phyloP scores from a whole-genome alignment of 2,797 vertebrate genomes.

The Mormyrus hasselquistii region DNA sequence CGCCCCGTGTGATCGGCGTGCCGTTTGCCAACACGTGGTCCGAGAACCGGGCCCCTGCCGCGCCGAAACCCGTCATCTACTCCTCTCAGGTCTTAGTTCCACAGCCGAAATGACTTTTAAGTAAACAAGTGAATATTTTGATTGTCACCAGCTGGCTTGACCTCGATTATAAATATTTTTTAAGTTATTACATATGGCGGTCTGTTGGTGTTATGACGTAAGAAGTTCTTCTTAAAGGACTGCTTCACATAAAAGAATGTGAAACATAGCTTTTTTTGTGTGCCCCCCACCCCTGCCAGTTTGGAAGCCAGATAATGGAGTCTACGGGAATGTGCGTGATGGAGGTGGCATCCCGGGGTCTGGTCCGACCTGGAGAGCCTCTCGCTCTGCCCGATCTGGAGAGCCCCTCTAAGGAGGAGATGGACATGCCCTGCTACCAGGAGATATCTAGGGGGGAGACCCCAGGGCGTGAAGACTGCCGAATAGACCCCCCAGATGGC shows the following conservation, averaged over 20 bases:
- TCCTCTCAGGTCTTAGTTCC: background rate
- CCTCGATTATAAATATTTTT: background rate
- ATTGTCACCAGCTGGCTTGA: background rate
- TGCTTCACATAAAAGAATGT: background rate
- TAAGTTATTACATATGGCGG: background rate
- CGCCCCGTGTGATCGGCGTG: background rate
- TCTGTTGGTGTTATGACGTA: background rate
- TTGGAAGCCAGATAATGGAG: slow-evolving; percentile 65
- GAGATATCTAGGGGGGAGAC: slow-evolving; percentile 75
- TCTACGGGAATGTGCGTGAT: slow-evolving; percentile 61
- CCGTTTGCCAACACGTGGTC: background rate
- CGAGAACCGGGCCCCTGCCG: background rate
- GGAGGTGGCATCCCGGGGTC: slow-evolving; percentile 57
- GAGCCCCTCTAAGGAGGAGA: slow-evolving; percentile 47
- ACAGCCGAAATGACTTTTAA: background rate
- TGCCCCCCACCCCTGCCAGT: slow-evolving; percentile 41
- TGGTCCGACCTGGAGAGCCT: slow-evolving; percentile 57
- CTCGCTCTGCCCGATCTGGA: slow-evolving; percentile 47
- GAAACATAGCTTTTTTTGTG: slow-evolving; percentile 14
- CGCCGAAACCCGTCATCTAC: background rate
- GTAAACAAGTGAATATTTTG: background rate
- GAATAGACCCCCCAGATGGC: slow-evolving; percentile 72
- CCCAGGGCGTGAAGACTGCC: slow-evolving; percentile 76
- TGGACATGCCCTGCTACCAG: slow-evolving; percentile 54
- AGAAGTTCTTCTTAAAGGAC: background rate